Evolutionary conservation across 2,888 invertebrate genomes (phyloP).

Genomic region (Ariolimax columbianus): DNA sequence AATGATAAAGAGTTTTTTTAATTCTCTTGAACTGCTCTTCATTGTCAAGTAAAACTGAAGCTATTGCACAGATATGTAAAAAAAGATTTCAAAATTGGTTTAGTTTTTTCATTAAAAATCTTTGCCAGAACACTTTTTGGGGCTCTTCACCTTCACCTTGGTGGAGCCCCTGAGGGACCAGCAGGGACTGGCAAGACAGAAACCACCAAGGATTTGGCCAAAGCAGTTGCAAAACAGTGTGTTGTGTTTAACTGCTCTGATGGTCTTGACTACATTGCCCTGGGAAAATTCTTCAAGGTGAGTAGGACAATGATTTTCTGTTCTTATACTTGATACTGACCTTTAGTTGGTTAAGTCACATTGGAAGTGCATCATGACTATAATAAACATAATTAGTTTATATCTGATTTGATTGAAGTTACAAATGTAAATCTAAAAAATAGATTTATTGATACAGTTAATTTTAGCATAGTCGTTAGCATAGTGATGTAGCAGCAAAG

Average conservation of each 20-base stretch:
- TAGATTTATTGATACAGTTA: too few relatives aligned
- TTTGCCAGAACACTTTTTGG: slow-evolving; percentile 78
- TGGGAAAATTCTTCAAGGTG: slow-evolving; percentile 81
- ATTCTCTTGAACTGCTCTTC: too few relatives aligned
- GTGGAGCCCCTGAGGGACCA: slow-evolving; percentile 80
- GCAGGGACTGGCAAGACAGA: slow-evolving; percentile 81
- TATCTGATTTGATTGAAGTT: too few relatives aligned
- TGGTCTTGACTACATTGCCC: slow-evolving; percentile 80
- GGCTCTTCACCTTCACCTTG: slow-evolving; percentile 80
- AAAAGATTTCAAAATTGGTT: neutral
- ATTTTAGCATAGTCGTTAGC: too few relatives aligned
- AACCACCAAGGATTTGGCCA: slow-evolving; percentile 80
- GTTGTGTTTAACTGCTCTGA: slow-evolving; percentile 81
- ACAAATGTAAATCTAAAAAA: too few relatives aligned
- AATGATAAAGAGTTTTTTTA: too few relatives aligned
- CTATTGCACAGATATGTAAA: neutral
- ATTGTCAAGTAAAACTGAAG: neutral
- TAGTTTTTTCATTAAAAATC: neutral
- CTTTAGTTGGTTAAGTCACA: too few relatives aligned
- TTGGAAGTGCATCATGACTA: too few relatives aligned
- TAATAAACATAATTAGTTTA: too few relatives aligned
- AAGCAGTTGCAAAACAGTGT: slow-evolving; percentile 81
- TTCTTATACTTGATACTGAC: neutral
- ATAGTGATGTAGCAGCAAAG: too few relatives aligned
- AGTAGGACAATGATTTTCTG: neutral